Conservation (phyloP, 2,888 invertebrate genomes). For the Ichneumoninae sp. region DNA sequence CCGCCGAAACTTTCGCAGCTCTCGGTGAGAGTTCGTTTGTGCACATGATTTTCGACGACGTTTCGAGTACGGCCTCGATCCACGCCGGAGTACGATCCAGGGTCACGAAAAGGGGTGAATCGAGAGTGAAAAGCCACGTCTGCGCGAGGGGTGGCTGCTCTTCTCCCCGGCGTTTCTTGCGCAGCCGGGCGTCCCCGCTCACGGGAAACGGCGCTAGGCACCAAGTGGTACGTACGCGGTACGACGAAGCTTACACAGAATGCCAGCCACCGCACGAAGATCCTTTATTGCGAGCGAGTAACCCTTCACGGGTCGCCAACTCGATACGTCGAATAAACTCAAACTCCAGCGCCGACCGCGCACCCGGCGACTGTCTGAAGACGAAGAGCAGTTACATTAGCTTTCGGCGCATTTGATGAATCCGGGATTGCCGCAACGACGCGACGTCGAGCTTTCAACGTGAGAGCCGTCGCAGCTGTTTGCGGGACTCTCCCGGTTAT, state of each 20-base stretch:
- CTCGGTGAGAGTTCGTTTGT: not conserved
- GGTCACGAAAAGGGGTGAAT: conserved; percentile 38
- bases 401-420: conserved; percentile 42
- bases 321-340: not conserved
- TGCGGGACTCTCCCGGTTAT: conserved; percentile 1
- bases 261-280: conserved; percentile 69
- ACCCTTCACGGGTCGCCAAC: conserved; percentile 19
- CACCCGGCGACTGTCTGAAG: conserved; percentile 49
- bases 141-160: conserved; percentile 13
- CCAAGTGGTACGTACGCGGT: conserved; percentile 70
- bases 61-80: not conserved
- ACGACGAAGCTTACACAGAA: conserved; percentile 39
- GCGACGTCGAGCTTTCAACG: conserved; percentile 52
- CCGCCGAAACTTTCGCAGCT: not conserved
- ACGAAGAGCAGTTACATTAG: conserved; percentile 54
- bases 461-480: conserved; percentile 56
- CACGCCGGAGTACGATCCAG: not conserved
- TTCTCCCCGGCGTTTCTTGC: conserved; percentile 1
- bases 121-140: conserved; percentile 16
- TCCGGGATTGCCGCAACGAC: conserved; percentile 46
- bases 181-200: conserved; percentile 35
- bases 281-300: conserved; percentile 60
- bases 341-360: not conserved
- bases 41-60: not conserved
- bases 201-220: conserved; percentile 71